phyloP scores from a whole-genome alignment of 2,113 vertebrate species.

The Triplophysa siluroides region DNA sequence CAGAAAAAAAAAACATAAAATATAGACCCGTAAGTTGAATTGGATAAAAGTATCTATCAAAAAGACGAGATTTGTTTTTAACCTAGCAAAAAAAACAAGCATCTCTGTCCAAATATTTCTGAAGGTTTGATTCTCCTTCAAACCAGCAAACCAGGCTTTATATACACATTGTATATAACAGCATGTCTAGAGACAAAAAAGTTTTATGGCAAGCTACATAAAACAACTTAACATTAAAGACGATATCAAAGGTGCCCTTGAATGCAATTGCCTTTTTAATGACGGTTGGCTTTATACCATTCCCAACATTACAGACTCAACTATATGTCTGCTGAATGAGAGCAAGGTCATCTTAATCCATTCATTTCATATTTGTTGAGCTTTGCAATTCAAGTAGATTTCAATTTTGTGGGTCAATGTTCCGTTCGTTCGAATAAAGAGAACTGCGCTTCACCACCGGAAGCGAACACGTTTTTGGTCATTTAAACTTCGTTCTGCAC shows the following conservation, averaged over 20 bases:
- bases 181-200: not conserved
- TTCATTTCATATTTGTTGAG: constrained; percentile 36
- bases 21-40: too few relatives aligned
- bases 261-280: constrained; percentile 9
- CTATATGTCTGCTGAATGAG: not conserved
- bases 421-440: not conserved
- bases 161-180: not conserved
- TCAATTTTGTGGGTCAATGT: constrained; percentile 23
- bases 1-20: too few relatives aligned
- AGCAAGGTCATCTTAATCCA: constrained; percentile 17
- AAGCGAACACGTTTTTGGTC: not conserved
- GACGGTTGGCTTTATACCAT: not conserved
- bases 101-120: not conserved
- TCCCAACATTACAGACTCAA: not conserved
- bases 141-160: not conserved
- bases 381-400: constrained; percentile 13
- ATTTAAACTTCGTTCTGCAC: not conserved
- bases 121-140: not conserved
- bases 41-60: too few relatives aligned
- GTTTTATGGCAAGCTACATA: constrained; percentile 14
- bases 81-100: not conserved
- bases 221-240: constrained; percentile 16
- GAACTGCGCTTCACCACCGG: constrained; percentile 12
- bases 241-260: constrained; percentile 9
- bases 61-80: not conserved